Conservation (phyloP, 2,797 vertebrate genomes). For the Epinephelus coioides region DNA sequence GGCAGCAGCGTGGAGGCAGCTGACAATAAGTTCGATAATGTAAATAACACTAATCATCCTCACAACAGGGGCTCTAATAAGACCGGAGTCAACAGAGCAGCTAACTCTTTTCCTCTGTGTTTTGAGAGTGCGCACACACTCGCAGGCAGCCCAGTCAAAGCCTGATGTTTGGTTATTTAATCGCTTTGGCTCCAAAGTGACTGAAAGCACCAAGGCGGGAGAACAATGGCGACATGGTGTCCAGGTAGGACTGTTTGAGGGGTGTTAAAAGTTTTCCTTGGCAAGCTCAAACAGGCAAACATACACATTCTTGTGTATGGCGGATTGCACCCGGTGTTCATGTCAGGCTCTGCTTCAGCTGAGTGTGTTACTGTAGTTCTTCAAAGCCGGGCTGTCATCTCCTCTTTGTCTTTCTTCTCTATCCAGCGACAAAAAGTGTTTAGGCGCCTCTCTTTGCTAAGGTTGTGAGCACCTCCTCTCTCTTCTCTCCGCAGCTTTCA, state of each 20-base stretch:
- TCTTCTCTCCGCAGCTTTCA: conserved; percentile 15
- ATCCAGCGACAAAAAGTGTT: conserved; percentile 41
- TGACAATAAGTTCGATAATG: conserved; percentile 65
- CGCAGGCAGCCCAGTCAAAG: conserved; percentile 19
- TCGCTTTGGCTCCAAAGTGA: conserved; percentile 36
- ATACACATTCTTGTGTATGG: conserved; percentile 6
- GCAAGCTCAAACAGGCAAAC: conserved; percentile 20
- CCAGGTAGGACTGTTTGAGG: conserved; percentile 30
- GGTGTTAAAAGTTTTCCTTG: conserved; percentile 14
- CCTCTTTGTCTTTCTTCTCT: conserved; percentile 29
- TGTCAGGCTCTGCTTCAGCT: conserved; percentile 25
- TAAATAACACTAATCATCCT: conserved; percentile 71
- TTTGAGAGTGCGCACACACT: no score
- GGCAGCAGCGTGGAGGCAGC: conserved; percentile 17
- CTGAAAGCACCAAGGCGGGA: not conserved
- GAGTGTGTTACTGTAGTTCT: conserved; percentile 14
- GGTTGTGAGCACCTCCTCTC: conserved; percentile 31
- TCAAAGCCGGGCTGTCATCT: conserved; percentile 30
- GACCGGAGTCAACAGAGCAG: conserved; percentile 33
- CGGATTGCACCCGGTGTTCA: conserved; percentile 8
- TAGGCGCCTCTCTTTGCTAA: conserved; percentile 18
- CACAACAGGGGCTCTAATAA: conserved; percentile 51
- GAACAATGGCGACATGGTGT: conserved; percentile 12
- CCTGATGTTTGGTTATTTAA: conserved; percentile 36
- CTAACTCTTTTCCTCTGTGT: conserved; percentile 1